Evolutionary conservation across 2,797 vertebrate species (phyloP), one percentile per base, ranked within the genome.

Genomic region (Etheostoma nigrum): DNA sequence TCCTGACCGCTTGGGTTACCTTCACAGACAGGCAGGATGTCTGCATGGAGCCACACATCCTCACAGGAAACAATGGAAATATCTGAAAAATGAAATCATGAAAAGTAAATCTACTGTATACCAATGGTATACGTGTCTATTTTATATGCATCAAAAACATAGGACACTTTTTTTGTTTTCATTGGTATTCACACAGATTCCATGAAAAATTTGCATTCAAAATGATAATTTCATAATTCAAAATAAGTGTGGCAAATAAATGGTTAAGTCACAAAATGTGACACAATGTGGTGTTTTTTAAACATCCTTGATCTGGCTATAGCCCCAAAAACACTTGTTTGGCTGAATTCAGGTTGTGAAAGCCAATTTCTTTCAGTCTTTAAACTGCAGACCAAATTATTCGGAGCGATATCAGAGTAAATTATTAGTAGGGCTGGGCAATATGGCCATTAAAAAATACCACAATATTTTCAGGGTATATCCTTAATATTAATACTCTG

Each of bases 11-110:
- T 93, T 81, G 4, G 86, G 85, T 90, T 91, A 74, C 91, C 73
- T 15, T 67, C 30, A 19, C 79, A 76, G 72, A 89, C 84, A 51
- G 79, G 59, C 88, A 94, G 93, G 93, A 94, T 89, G 90, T 93
- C 79, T 88, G 85, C 93, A 64, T 86, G 93, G 88, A 84, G 84
- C 76, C 84, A 86, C 94, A 94, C 10, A 86, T 92, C 93, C 85
- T 87, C 62, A 67, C 53, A 78, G 87, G 91, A 94, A 94, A 92
- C 88, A 80, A 84, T 78, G 85, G 82, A 84, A 89, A 83, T 68
- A 79, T 76, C 63, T 91, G 82, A 76, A 85, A 92, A 87, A 79
- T 86, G 55, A 84, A 90, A 87, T 91, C 83, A 83, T 60, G 53
- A 81, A 70, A 51, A 76, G 69, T 61, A 73, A 72, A 48, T 82